phyloP scores from a whole-genome alignment of 2,888 invertebrate species.

The Parelbella ahira region DNA sequence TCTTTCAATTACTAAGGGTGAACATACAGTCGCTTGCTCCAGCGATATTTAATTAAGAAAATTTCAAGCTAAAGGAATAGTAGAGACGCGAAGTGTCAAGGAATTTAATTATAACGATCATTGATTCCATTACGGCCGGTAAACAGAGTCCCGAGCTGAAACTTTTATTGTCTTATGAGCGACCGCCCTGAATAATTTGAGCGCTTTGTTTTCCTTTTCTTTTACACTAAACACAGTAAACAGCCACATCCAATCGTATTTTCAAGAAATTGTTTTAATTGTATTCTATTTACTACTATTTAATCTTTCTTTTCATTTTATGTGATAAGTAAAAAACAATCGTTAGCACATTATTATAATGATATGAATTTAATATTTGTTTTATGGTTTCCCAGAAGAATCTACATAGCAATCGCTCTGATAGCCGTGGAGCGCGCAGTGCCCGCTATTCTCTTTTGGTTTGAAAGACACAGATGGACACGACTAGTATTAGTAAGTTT shows the following conservation, averaged over 20 bases:
- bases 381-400: too few species aligned
- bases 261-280: too few species aligned
- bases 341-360: background rate
- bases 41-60: conserved; percentile 36
- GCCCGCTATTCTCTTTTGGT: too few species aligned
- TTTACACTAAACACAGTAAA: too few species aligned
- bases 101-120: conserved; percentile 57
- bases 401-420: too few species aligned
- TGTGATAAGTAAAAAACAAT: background rate
- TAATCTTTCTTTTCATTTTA: background rate
- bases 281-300: too few species aligned
- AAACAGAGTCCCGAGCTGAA: conserved; percentile 44
- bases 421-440: too few species aligned
- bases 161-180: conserved; percentile 37
- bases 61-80: conserved; percentile 34
- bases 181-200: conserved; percentile 29
- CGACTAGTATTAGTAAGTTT: too few species aligned
- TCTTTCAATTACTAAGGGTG: conserved; percentile 2
- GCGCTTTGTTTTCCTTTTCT: too few species aligned
- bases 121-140: conserved; percentile 47
- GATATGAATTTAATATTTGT: conserved; percentile 12
- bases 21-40: conserved; percentile 23
- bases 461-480: too few species aligned
- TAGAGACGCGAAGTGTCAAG: conserved; percentile 34
- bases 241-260: too few species aligned